A percentile compares a stretch with the other conserved stretches of the same genome.
Evolutionary conservation across 2,113 vertebrate species (phyloP).

Genomic region (Crotalus tigris): DNA sequence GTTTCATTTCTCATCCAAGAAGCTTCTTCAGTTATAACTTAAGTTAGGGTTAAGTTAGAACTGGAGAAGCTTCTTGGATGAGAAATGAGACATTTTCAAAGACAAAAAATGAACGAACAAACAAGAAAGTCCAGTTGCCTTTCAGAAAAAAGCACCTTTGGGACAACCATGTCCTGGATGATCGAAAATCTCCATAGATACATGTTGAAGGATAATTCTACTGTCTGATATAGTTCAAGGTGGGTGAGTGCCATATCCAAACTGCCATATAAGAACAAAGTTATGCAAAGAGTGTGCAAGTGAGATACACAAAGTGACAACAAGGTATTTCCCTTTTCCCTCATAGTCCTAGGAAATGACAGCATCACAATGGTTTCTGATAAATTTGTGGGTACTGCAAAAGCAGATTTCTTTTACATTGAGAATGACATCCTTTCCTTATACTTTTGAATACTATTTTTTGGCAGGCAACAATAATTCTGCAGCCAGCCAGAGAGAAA

Average conservation of each 20-base stretch:
- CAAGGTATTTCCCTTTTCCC: not conserved
- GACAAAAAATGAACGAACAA: not conserved
- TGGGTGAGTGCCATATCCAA: not conserved
- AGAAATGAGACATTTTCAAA: not conserved
- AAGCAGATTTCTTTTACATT: not conserved
- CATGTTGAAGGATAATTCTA: not conserved
- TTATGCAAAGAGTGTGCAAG: not conserved
- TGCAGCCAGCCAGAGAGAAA: not conserved
- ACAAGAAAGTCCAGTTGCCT: not conserved
- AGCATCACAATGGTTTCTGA: not conserved
- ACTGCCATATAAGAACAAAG: not conserved
- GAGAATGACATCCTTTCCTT: not conserved
- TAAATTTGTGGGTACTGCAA: not conserved
- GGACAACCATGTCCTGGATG: not conserved
- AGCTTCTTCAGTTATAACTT: not conserved
- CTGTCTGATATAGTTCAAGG: not conserved
- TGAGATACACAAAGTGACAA: not conserved
- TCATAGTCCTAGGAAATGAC: not conserved
- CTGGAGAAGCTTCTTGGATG: not conserved
- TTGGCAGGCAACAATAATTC: not conserved
- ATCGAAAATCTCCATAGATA: not conserved
- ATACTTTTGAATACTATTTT: slow-evolving; percentile 14
- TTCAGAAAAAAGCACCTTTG: not conserved
- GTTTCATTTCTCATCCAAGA: not conserved
- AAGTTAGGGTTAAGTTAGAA: not conserved